Evolutionary conservation across 2,888 invertebrate species (phyloP), one percentile per base, ranked within the genome.

Genomic region (Clanis bilineata): DNA sequence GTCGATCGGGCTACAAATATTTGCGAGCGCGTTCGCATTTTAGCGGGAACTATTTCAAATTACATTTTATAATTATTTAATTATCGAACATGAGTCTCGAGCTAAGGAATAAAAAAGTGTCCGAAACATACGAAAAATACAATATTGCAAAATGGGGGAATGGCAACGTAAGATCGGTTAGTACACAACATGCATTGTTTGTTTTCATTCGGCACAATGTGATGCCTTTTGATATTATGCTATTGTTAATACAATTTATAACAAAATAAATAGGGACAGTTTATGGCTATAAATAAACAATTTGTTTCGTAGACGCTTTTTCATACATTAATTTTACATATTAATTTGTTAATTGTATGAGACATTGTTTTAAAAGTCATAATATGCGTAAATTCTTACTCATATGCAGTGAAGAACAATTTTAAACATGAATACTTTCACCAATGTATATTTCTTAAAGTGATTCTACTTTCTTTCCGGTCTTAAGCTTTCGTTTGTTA

Each of bases 71-170:
- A 67, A 70, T 67, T 68, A 68, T 68, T 69, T 67, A 41, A 56
- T 65, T 65, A 67, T 51, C 23, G 67, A 83, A 72, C 67, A 93
- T 93, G 93, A 92, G 92, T 75, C 75, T 91, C 66, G 88, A 90
- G 64, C 78, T 75, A 68, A 85, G 93, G 64, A 90, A 90, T 59
- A 83, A 87, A 74, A 93, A 92, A 73, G 80, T 93, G 18, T 79
- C 80, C 2, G 93, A 90, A 41, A 88, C 89, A 38, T 92, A 82
- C 62, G 91, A 92, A 67, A 91, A 86, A 73, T 92, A 78, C 67
- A 90, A 88, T 68, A 90, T 90, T 58, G 86, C 80, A 3, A 77
- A 86, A 71, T 92, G 92, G 92, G 92, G 92, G 25, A 83, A 83
- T 56, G 77, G 80, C 28, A 70, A 67, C 55, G 68, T 60, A 32